Percentiles rank a stretch among this genome's conserved stretches.
Evolutionary conservation across 2,888 invertebrate species (phyloP).

Genomic region (Anthoptus insignis): DNA sequence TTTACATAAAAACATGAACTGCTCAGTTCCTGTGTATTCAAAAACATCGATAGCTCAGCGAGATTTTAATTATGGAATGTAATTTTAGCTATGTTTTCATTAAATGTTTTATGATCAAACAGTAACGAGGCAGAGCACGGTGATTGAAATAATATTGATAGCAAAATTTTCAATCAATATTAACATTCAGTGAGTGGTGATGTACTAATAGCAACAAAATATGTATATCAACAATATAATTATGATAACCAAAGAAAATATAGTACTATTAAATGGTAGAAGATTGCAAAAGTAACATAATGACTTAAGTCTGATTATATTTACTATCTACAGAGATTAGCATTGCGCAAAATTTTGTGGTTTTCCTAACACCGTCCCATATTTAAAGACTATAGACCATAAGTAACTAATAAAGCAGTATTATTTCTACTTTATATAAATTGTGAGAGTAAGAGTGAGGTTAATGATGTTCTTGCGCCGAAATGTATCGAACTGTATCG

Average conservation of each 20-base stretch:
- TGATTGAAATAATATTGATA: not conserved
- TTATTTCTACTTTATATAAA: not conserved
- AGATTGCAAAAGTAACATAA: not conserved
- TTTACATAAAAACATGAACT: no score
- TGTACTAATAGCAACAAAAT: not conserved
- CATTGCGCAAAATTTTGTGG: no score
- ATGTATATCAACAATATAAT: not conserved
- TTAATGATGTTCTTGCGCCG: constrained; percentile 18
- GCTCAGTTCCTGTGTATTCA: constrained; percentile 9
- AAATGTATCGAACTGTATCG: constrained; percentile 21
- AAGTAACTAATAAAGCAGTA: no score
- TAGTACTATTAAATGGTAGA: no score
- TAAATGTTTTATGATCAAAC: not conserved
- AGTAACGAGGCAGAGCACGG: not conserved
- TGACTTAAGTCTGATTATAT: not conserved
- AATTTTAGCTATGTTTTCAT: not conserved
- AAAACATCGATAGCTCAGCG: constrained; percentile 19
- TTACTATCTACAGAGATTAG: not conserved
- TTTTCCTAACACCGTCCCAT: no score
- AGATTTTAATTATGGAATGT: not conserved
- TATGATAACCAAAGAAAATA: not conserved
- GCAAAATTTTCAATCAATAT: not conserved
- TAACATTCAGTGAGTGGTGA: not conserved
- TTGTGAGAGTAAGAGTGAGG: no score
- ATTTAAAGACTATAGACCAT: no score